A percentile compares a stretch with the other conserved stretches of the same genome.
Evolutionary conservation across 2,888 invertebrate genomes (phyloP).

Genomic region (Caenorhabditis sp.): DNA sequence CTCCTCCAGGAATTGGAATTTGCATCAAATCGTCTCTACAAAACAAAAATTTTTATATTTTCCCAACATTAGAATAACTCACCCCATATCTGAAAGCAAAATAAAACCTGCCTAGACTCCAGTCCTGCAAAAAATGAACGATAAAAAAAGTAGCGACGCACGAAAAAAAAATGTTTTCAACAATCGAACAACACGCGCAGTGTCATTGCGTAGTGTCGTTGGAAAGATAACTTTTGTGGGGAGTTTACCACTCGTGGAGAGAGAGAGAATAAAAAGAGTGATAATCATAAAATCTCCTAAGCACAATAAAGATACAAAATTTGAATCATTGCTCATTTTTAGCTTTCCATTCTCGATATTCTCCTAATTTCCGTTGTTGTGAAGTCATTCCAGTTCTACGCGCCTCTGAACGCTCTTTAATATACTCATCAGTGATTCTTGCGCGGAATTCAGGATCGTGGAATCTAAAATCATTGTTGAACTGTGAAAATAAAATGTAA

Average conservation of each 20-base stretch:
- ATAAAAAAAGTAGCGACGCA: background rate
- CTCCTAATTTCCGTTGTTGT: slow-evolving; percentile 60
- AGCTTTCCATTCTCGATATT: slow-evolving; percentile 65
- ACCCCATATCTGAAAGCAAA: slow-evolving; percentile 40
- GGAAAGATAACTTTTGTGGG: no score
- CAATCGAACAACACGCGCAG: background rate
- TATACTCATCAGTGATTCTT: slow-evolving; percentile 63
- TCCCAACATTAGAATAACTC: slow-evolving; percentile 4
- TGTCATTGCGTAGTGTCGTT: background rate
- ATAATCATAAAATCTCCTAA: background rate
- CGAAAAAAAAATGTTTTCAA: background rate
- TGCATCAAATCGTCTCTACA: slow-evolving; percentile 36
- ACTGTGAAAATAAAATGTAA: background rate
- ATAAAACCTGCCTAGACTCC: background rate
- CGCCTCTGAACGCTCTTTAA: slow-evolving; percentile 51
- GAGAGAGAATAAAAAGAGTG: no score
- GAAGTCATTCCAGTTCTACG: slow-evolving; percentile 53
- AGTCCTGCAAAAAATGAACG: background rate
- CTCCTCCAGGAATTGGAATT: slow-evolving; percentile 22
- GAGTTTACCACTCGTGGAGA: no score
- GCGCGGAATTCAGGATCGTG: slow-evolving; percentile 63
- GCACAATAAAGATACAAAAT: slow-evolving; percentile 4
- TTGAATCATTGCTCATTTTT: slow-evolving; percentile 17
- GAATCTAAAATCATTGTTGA: slow-evolving; percentile 55
- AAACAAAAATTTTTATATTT: slow-evolving; percentile 1